phyloP scores from a whole-genome alignment of 2,888 invertebrate species.

The Rugalucina vietnamica region DNA sequence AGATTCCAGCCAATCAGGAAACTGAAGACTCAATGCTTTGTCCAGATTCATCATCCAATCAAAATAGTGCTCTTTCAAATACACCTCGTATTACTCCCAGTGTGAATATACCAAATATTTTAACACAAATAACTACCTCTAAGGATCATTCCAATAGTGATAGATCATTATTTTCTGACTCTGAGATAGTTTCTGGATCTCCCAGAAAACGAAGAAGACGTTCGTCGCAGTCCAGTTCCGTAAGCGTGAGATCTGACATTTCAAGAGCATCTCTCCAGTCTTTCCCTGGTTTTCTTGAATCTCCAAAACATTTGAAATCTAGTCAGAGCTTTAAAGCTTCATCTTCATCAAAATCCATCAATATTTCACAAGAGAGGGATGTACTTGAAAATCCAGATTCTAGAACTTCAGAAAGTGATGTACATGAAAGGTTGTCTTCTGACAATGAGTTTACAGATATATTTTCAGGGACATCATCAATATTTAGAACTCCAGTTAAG shows the following conservation, averaged over 20 bases:
- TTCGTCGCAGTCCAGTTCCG: neutral
- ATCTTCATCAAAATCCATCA: neutral
- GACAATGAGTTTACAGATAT: too few relatives aligned
- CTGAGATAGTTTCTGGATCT: neutral
- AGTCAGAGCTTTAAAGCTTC: neutral
- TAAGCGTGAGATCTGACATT: neutral
- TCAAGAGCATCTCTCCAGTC: neutral
- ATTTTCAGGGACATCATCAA: too few relatives aligned
- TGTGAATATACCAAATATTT: neutral
- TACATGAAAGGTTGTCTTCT: too few relatives aligned
- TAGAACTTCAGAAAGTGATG: too few relatives aligned
- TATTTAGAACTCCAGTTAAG: too few relatives aligned
- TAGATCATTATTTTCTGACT: neutral
- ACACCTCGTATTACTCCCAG: neutral
- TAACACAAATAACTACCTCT: too few relatives aligned
- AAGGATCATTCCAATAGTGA: too few relatives aligned
- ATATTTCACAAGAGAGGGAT: too few relatives aligned
- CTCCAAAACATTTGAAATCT: neutral
- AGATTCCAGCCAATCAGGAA: neutral
- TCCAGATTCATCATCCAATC: neutral
- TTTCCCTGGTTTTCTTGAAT: neutral
- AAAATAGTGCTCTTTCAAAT: neutral
- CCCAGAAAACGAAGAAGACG: neutral
- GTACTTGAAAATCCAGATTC: too few relatives aligned
- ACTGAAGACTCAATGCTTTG: neutral